These are phyloP conservation scores for Ascidia mentula DNA, from an alignment of 23 tunicate genomes.

Conservation along the genomic window DNA sequence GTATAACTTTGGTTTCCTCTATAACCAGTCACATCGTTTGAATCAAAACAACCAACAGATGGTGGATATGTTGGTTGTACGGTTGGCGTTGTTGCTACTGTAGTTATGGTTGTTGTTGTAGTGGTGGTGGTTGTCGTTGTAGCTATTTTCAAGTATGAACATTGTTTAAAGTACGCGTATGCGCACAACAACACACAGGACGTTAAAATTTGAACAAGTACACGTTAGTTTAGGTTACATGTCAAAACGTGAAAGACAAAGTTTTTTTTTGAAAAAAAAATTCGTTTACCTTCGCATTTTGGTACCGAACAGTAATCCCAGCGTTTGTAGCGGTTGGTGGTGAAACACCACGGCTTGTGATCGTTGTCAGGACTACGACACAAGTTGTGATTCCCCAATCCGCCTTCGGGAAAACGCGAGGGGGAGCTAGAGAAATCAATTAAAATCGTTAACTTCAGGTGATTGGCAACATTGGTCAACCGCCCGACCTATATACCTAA, in stretches of 20 bases:
- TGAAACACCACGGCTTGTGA: conserved; percentile 24
- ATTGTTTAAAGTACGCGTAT: background rate
- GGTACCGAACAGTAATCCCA: conserved; percentile 12
- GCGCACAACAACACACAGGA: background rate
- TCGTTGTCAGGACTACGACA: conserved; percentile 18
- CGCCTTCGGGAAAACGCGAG: conserved; percentile 7
- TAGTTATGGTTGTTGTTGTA: background rate
- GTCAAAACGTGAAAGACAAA: no score
- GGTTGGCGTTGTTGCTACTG: background rate
- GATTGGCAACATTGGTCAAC: no score
- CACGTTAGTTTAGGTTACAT: background rate
- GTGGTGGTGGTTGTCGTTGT: background rate
- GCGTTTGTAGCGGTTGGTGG: background rate
- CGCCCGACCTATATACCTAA: no score
- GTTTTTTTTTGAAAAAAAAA: no score
- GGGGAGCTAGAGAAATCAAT: background rate
- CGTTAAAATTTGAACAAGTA: background rate
- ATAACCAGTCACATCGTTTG: conserved; percentile 21
- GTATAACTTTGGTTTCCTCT: conserved; percentile 27
- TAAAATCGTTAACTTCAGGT: background rate
- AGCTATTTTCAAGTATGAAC: no score
- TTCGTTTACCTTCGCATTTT: conserved; percentile 1
- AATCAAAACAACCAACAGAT: conserved; percentile 19
- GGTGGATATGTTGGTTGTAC: background rate
- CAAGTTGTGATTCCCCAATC: background rate